Evolutionary conservation across 2,888 invertebrate genomes (phyloP), one percentile per base, ranked within the genome.

Genomic region (Microchrysa polita): DNA sequence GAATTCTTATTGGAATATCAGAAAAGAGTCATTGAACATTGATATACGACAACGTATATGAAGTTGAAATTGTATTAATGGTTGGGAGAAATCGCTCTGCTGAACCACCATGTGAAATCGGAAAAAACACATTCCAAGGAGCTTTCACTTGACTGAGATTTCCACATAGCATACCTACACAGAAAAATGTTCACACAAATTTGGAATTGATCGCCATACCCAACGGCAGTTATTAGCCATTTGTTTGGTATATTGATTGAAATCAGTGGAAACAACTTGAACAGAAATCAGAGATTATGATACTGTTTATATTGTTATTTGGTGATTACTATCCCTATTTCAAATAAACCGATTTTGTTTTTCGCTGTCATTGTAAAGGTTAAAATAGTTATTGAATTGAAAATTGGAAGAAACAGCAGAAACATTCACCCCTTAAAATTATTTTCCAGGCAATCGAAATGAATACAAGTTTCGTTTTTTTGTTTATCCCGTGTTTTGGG

Each of bases 231-330:
- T 61, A 40, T 61, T 61, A 23, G 61, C 61, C 61, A 34, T 61
- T 61, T 61, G 16, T 14, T 40, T 40, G 61, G n/a, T 16, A 40
- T 16, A 61, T n/a, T 61, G 61, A 61, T 61, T 61, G 61, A 61
- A 61, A 61, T 40, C 61, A 40, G 16, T n/a, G 61, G 10, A 40
- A 61, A 16, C 40, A 22, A 27, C 14, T 61, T 16, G 40, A 34
- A 34, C 61, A 61, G 61, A 61, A 61, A 61, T 61, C 61, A 12
- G 61, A 61, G n/a, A 18, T 61, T 61, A 61, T 40, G 61, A 61
- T 42, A 61, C 61, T 40, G 2, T 40, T 61, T 61, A 61, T n/a
- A n/a, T 61, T 34, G n/a, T 61, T 61, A 59, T 59, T 20, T 59
- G 20, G 22, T 59, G 59, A 59, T 59, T 59, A 59, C 27, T 5